Evolutionary conservation across 37 sponge, comb jelly and placozoan species (phyloP), one percentile per base, ranked within the genome.

Genomic region (Lycopodina hypogea): DNA sequence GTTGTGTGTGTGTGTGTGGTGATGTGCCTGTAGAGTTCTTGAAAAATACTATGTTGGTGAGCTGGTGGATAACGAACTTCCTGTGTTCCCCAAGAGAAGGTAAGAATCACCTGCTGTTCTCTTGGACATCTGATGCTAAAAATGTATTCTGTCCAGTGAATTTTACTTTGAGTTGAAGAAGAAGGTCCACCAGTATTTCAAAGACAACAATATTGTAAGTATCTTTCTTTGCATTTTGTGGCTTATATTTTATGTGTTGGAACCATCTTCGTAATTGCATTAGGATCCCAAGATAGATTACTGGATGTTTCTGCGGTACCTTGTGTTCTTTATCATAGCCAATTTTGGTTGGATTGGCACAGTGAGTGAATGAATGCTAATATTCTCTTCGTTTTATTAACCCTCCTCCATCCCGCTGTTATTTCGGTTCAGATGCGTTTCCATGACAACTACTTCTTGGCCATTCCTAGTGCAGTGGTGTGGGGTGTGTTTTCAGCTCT

Each of bases 1-100:
- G 9, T 9, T 4, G 9, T 45, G 48, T 45, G 48, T 45, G 48
- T 45, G 48, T 45, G 48, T 45, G 48, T 45, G 42, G n/a, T 22
- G 39, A 17, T n/a, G 36, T 24, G 35, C 42, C 19, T 83, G 19
- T 42, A 96, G 92, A 55, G 70, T 96, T 23, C 42, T 96, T 65
- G 89, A 96, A 68, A 96, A 94, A 77, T 96, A 70, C 59, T 90
- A 96, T 68, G 97, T 96, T 63, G 97, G 97, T 7, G 89, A 87
- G 19, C 79, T 96, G 61, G 74, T 96, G 23, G 76, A 83, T 55
- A 90, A 94, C 74, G 97, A 96, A 34, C 63, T 85, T 45, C 97
- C 97, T 7, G 92, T 91, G n/a, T 96, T 87, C 60, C 94, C 94
- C 42, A 68, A 92, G 51, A 86, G 75, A 53, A 73, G 95, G 95